These are phyloP conservation scores for Habrosyne pyritoides DNA, from an alignment of 2,888 invertebrate genomes.

Conservation along the genomic window DNA sequence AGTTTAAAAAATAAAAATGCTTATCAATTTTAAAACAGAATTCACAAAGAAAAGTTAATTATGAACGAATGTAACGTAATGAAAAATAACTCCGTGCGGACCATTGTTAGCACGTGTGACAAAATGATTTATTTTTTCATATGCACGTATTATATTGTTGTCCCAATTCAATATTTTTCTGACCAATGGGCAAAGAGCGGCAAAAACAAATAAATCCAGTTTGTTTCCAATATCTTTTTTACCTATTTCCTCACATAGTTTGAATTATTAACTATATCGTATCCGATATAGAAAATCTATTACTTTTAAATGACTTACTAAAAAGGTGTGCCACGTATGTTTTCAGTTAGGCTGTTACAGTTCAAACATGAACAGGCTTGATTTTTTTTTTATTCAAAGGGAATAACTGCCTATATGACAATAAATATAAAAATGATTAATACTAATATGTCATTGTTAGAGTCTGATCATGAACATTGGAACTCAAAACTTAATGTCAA, in stretches of 20 bases:
- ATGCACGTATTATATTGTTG: slow-evolving; percentile 52
- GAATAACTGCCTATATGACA: too few species aligned
- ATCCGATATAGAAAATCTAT: not conserved
- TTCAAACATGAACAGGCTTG: too few species aligned
- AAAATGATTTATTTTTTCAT: slow-evolving; percentile 59
- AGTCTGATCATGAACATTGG: too few species aligned
- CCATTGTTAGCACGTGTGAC: slow-evolving; percentile 57
- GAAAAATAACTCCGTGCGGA: slow-evolving; percentile 42
- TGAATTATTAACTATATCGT: not conserved
- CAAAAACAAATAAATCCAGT: not conserved
- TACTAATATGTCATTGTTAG: too few species aligned
- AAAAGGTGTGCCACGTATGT: too few species aligned
- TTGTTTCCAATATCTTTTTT: not conserved
- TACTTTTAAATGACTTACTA: too few species aligned
- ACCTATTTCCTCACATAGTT: not conserved
- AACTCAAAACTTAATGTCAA: too few species aligned
- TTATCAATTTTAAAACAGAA: not conserved
- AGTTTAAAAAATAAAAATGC: not conserved
- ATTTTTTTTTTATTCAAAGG: too few species aligned
- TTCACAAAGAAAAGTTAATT: slow-evolving; percentile 8
- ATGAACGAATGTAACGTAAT: slow-evolving; percentile 24
- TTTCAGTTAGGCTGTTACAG: too few species aligned
- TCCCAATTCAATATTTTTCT: slow-evolving; percentile 49
- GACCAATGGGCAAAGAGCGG: slow-evolving; percentile 13
- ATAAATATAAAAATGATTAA: too few species aligned